These are phyloP conservation scores for Meteorus colon DNA, from an alignment of 2,888 invertebrate genomes.

Conservation along the genomic window DNA sequence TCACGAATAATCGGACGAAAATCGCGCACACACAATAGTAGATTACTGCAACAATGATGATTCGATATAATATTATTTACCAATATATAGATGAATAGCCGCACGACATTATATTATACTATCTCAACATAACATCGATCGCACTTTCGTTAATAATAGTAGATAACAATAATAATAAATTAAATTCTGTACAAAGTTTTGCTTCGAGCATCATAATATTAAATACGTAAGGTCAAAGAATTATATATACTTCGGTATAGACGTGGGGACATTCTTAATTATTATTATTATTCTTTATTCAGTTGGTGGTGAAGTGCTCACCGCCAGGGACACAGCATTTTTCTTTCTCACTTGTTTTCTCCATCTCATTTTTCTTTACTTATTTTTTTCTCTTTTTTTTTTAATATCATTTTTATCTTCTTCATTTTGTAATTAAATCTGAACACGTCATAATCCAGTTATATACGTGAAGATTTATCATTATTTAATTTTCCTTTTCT, in stretches of 20 bases:
- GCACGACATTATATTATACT: conserved; percentile 35
- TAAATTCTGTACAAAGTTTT: conserved; percentile 71
- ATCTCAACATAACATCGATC: conserved; percentile 49
- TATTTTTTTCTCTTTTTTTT: conserved; percentile 36
- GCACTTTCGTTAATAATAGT: conserved; percentile 62
- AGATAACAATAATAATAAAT: conserved; percentile 73
- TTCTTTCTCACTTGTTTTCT: conserved; percentile 48
- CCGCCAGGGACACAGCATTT: conserved; percentile 52
- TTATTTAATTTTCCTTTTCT: conserved; percentile 16
- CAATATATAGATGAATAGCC: conserved; percentile 39
- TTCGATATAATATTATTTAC: conserved; percentile 61
- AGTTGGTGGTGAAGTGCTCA: conserved; percentile 37
- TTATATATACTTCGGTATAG: conserved; percentile 11
- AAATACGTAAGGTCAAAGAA: conserved; percentile 51
- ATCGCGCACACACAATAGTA: conserved; percentile 53
- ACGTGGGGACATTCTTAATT: conserved; percentile 21
- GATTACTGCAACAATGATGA: conserved; percentile 67
- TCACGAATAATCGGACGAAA: conserved; percentile 39
- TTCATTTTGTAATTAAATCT: conserved; percentile 26
- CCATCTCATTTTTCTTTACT: conserved; percentile 35
- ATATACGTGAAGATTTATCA: conserved; percentile 23
- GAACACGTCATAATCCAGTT: conserved; percentile 43
- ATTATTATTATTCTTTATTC: conserved; percentile 14
- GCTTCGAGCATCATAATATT: conserved; percentile 68
- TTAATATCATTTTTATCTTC: conserved; percentile 15